Evolutionary conservation across 1,140 invertebrate genomes (phyloP), one percentile per base, ranked within the genome.

Genomic region (Bombus sylvicola): DNA sequence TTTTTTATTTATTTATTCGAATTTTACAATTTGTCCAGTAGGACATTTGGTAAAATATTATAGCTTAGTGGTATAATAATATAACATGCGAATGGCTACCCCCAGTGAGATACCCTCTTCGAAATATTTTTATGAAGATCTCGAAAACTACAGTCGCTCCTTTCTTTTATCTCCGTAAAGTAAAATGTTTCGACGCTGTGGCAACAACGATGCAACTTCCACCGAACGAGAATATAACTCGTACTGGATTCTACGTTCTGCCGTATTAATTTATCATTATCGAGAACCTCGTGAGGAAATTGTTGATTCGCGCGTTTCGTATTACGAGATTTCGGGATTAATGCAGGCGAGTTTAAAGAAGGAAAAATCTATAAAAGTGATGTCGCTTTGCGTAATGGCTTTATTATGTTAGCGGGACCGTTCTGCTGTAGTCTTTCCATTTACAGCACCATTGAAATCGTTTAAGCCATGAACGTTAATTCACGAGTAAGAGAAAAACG

Each of bases 401-500:
- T 80, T 73, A 80, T 80, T 76, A 59, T 64, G 83, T 80, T n/a
- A 57, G 31, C 72, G 76, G 41, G 53, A 69, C 62, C 39, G 53
- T 71, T 71, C 57, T 53, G 37, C 53, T 5, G 25, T 59, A 75
- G 59, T 75, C 72, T 75, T 37, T n/a, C 62, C 41, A 31, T 57
- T 47, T 39, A 39, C 59, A n/a, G 37, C 66, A 39, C 39, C 83
- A n/a, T 80, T 64, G 68, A 85, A 85, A 85, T 10, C 75, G 66
- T 76, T 79, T 62, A 64, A 41, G 39, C 71, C 62, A 64, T 34
- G 28, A 76, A 68, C 47, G 73, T 76, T 73, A 31, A 34, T 41
- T n/a, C 53, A 47, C 18, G 47, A 31, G 13, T 12, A 39, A 28
- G 37, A 72, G 69, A 41, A 41, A 57, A 22, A 73, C 10, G 13